These are phyloP conservation scores for Eumacrocentrus americanus DNA, from an alignment of 2,888 invertebrate species.

Conservation along the genomic window DNA sequence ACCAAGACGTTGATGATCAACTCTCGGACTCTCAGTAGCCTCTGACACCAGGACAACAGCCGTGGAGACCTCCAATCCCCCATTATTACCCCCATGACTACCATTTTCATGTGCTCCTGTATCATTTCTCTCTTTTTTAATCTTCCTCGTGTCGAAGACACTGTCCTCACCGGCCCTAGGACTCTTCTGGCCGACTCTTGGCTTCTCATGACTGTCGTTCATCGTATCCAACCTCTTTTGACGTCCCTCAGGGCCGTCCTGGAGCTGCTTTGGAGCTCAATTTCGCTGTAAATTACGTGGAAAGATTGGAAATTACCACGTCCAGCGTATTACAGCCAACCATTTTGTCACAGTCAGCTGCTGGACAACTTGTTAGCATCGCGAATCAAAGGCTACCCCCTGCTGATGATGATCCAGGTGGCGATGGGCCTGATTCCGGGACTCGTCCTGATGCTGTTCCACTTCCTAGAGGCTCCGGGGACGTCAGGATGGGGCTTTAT, in stretches of 20 bases:
- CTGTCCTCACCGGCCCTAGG: conserved; percentile 36
- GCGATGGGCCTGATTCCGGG: neutral
- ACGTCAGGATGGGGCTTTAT: no score
- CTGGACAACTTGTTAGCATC: conserved; percentile 24
- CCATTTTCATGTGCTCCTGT: conserved; percentile 39
- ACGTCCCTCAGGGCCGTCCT: no score
- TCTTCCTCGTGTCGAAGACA: conserved; percentile 47
- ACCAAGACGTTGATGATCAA: conserved; percentile 5
- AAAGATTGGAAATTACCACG: conserved; percentile 5
- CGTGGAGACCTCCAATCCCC: neutral
- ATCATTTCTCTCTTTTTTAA: conserved; percentile 51
- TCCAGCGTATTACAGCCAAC: conserved; percentile 39
- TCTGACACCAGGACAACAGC: neutral
- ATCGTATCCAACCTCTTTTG: conserved; percentile 44
- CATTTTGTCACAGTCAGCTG: conserved; percentile 53
- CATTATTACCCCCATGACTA: conserved; percentile 32
- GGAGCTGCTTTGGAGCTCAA: conserved; percentile 21
- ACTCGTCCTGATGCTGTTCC: neutral
- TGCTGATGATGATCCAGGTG: neutral
- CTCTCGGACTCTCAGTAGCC: conserved; percentile 4
- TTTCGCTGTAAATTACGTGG: conserved; percentile 14
- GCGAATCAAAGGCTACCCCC: conserved; percentile 1
- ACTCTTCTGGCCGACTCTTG: conserved; percentile 44
- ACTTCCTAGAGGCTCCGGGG: neutral
- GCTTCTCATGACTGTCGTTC: conserved; percentile 53